A percentile compares a stretch with the other conserved stretches of the same genome.
Conservation (phyloP, 2,113 vertebrate species). For the Muscicapa adusta region DNA sequence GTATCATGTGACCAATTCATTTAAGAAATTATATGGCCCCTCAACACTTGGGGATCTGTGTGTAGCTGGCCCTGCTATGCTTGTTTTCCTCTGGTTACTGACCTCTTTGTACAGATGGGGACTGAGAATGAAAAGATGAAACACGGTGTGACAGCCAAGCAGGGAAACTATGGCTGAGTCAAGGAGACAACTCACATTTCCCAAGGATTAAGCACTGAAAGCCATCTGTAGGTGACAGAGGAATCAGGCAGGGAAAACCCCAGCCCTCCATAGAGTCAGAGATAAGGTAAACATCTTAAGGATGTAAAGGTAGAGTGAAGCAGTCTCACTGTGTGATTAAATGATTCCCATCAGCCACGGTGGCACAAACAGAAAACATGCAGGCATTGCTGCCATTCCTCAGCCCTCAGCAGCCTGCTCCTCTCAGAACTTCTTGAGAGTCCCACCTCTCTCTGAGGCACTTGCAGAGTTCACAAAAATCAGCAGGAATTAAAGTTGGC, state of each 20-base stretch:
- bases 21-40: constrained; percentile 27
- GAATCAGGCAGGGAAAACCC: not conserved
- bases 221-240: not conserved
- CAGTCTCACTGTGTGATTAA: not conserved
- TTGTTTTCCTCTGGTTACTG: constrained; percentile 5
- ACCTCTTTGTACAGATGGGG: not conserved
- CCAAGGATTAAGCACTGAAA: not conserved
- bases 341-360: not conserved
- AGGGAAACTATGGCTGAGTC: not conserved
- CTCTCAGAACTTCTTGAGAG: accelerated
- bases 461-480: not conserved
- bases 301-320: not conserved
- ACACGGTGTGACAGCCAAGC: not conserved
- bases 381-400: constrained; percentile 44
- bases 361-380: constrained; percentile 19
- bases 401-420: not conserved
- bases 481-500: not conserved
- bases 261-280: not conserved
- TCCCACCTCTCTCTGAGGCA: not conserved
- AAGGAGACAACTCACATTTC: not conserved
- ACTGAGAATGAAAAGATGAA: not conserved
- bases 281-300: constrained; percentile 23
- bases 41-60: not conserved
- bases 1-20: constrained; percentile 12
- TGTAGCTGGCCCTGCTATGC: not conserved